A percentile compares a stretch with the other conserved stretches of the same genome.
These are phyloP conservation scores for Spea bombifrons DNA, from an alignment of 2,113 vertebrate species.

Conservation along the genomic window DNA sequence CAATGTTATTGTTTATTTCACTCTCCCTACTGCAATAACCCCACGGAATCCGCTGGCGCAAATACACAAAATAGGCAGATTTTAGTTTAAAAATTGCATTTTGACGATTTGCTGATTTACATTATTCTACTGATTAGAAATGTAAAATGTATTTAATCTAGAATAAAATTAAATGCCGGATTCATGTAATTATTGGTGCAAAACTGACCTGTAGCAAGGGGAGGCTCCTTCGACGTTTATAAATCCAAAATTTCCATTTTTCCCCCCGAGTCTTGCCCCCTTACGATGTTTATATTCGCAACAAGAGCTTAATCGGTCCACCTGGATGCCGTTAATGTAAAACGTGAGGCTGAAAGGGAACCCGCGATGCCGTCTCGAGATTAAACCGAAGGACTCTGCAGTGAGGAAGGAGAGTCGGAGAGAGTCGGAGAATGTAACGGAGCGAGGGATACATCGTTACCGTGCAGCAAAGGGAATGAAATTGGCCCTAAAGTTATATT, in stretches of 20 bases:
- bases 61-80: no score
- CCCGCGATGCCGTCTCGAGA: conserved; percentile 82
- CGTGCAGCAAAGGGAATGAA: no score
- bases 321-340: conserved; percentile 84
- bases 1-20: no score
- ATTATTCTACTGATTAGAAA: no score
- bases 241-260: conserved; percentile 78
- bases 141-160: no score
- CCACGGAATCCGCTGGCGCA: no score
- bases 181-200: not conserved
- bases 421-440: not conserved
- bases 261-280: conserved; percentile 73
- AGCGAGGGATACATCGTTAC: no score
- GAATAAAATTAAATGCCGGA: no score
- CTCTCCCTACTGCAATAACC: no score
- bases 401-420: not conserved
- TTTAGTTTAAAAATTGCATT: no score
- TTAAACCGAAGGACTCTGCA: conserved; percentile 85
- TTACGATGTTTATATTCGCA: conserved; percentile 88
- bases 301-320: conserved; percentile 91
- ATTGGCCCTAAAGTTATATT: no score
- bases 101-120: no score
- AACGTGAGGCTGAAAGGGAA: conserved; percentile 96
- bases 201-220: conserved; percentile 88
- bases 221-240: conserved; percentile 74